These are phyloP conservation scores for Centrocercus urophasianus DNA, from an alignment of 2,113 vertebrate species.

Conservation along the genomic window DNA sequence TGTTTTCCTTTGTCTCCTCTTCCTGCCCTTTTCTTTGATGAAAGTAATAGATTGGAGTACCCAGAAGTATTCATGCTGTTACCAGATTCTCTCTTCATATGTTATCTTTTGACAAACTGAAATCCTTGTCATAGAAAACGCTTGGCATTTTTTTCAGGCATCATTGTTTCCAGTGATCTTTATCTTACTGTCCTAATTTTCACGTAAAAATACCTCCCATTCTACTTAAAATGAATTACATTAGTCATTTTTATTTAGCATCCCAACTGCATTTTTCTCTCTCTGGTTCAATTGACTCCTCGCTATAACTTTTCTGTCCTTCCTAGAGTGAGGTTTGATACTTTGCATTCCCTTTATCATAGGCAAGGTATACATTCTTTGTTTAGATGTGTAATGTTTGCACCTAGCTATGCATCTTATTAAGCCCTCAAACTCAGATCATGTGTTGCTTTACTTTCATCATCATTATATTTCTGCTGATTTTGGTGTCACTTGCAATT, in stretches of 20 bases:
- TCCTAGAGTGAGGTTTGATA: neutral
- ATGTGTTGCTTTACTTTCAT: neutral
- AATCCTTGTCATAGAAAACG: neutral
- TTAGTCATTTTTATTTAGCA: neutral
- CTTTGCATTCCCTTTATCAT: accelerated
- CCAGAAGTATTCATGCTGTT: neutral
- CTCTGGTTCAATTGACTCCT: neutral
- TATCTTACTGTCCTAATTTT: neutral
- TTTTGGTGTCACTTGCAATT: neutral
- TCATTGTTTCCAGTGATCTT: neutral
- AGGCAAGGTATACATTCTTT: neutral
- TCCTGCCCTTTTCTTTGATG: neutral
- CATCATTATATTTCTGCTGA: neutral
- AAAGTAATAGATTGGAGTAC: neutral
- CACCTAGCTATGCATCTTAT: neutral
- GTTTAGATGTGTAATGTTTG: neutral
- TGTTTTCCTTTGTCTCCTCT: neutral
- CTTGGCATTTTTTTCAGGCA: neutral
- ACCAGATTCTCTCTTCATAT: neutral
- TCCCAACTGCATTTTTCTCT: neutral
- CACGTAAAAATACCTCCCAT: neutral
- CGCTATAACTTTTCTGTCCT: neutral
- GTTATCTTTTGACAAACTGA: neutral
- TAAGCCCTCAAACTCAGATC: neutral
- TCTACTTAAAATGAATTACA: neutral